A percentile compares a stretch with the other conserved stretches of the same genome.
Evolutionary conservation across 1,140 invertebrate genomes (phyloP).

Genomic region (Tenebrio molitor): DNA sequence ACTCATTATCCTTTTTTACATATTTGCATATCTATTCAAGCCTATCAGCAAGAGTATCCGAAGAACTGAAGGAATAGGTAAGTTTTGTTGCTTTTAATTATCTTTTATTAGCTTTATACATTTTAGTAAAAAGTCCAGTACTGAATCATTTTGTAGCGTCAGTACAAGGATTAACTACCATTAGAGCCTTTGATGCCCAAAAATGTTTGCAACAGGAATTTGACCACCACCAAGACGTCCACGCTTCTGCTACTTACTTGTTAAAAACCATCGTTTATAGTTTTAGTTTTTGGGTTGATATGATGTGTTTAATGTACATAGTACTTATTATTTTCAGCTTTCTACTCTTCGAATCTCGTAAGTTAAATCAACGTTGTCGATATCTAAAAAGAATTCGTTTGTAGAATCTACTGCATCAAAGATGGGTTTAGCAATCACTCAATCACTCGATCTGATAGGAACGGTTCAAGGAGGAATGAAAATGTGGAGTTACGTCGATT

Average conservation of each 20-base stretch:
- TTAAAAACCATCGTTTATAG: too few relatives aligned
- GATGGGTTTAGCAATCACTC: not conserved
- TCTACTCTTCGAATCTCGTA: slow-evolving; percentile 42
- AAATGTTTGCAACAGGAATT: slow-evolving; percentile 83
- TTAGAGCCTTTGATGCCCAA: slow-evolving; percentile 86
- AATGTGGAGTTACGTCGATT: slow-evolving; percentile 76
- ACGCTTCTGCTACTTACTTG: slow-evolving; percentile 64
- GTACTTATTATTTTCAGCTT: slow-evolving; percentile 48
- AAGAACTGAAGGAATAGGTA: too few relatives aligned
- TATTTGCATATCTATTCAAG: too few relatives aligned
- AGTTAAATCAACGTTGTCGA: not conserved
- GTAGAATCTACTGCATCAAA: not conserved
- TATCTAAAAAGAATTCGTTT: slow-evolving; percentile 54
- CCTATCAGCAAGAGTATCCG: too few relatives aligned
- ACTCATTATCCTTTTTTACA: too few relatives aligned
- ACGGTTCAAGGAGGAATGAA: slow-evolving; percentile 75
- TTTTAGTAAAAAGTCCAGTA: slow-evolving; percentile 70
- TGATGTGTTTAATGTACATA: too few relatives aligned
- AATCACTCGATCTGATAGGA: slow-evolving; percentile 63
- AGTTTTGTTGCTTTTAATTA: not conserved
- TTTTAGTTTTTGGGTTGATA: too few relatives aligned
- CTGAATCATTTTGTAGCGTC: slow-evolving; percentile 77
- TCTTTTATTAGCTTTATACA: not conserved
- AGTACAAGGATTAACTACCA: slow-evolving; percentile 83
- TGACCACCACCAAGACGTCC: slow-evolving; percentile 81